Base-by-base conservation (phyloP, 1,140 invertebrate species). In the Drosophila nikananu region DNA sequence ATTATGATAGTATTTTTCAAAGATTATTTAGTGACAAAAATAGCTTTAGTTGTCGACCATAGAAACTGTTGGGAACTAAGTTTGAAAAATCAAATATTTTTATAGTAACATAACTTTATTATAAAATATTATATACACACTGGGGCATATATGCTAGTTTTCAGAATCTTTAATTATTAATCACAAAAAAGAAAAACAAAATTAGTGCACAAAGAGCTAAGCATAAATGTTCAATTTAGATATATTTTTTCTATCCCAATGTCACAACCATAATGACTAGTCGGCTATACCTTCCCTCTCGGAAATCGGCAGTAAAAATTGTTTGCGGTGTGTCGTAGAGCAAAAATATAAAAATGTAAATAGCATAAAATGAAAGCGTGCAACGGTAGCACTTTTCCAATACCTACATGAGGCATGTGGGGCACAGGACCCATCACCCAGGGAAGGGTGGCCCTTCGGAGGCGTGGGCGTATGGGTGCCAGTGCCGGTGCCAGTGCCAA, bases 261-360 rank as follows among this genome's bases (percentile, higher is more conserved):
- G 41, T 17, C 10, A 63, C 48, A 55, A 55, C 55, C 27, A 0
- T 15, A 21, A 12, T 13, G 2, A 17, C 32, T 15, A 55, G 23
- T 0, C 35, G 15, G 25, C n/a, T 48, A 65, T 77, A 48, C 78
- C 30, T 54, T 72, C 19, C 3, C 17, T 12, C n/a, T 21, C 39
- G 21, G 51, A 10, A 48, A 25, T n/a, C n/a, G 35, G 46, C 67
- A 59, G 49, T 74, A 77, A 84, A 84, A 84, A 81, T 84, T 78
- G 82, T 84, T 84, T 84, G 82, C 74, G 82, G 82, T 84, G 78
- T 68, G 81, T 68, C 82, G 52, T 58, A 60, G 73, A 68, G 70
- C 63, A 57, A 86, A 86, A 84, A 84, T 86, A 86, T 86, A 77
- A 82, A 86, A 86, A 86, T 86, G 83, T 86, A 86, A 86, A 86